phyloP scores from a whole-genome alignment of 2,113 vertebrate species.

The Gymnarchus niloticus region DNA sequence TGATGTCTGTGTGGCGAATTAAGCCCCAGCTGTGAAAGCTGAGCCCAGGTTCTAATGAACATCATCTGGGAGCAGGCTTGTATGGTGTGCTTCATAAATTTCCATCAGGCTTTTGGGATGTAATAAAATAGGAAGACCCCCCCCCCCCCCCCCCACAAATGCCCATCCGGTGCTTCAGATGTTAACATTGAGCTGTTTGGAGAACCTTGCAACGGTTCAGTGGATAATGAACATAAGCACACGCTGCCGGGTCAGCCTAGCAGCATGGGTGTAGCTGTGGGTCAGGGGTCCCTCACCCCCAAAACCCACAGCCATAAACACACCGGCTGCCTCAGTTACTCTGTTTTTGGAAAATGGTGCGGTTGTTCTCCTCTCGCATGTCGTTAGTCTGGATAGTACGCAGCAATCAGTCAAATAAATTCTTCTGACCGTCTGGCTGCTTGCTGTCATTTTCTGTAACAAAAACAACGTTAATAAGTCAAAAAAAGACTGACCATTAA shows the following conservation, averaged over 20 bases:
- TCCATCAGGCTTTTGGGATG: not conserved
- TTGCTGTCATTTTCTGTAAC: conserved; percentile 2
- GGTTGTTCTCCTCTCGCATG: not conserved
- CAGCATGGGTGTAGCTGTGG: not conserved
- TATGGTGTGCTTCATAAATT: not conserved
- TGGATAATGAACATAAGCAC: not conserved
- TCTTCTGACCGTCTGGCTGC: not conserved
- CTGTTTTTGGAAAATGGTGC: not conserved
- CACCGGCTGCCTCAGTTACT: not conserved
- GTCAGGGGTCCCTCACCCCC: not conserved
- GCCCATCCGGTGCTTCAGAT: not conserved
- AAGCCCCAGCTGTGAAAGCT: too few relatives aligned
- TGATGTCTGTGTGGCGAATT: too few relatives aligned
- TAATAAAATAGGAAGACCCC: not conserved
- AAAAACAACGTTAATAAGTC: not conserved
- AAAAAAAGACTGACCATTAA: not conserved
- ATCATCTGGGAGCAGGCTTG: not conserved
- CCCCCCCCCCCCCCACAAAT: not conserved
- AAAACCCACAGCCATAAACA: not conserved
- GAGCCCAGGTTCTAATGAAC: not conserved
- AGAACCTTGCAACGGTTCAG: not conserved
- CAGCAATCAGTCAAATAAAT: not conserved
- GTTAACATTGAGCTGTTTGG: not conserved
- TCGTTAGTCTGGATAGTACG: not conserved
- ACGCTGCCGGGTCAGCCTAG: not conserved